Evolutionary conservation across 2,797 vertebrate species (phyloP).

Genomic region (Nyctalus aviator): DNA sequence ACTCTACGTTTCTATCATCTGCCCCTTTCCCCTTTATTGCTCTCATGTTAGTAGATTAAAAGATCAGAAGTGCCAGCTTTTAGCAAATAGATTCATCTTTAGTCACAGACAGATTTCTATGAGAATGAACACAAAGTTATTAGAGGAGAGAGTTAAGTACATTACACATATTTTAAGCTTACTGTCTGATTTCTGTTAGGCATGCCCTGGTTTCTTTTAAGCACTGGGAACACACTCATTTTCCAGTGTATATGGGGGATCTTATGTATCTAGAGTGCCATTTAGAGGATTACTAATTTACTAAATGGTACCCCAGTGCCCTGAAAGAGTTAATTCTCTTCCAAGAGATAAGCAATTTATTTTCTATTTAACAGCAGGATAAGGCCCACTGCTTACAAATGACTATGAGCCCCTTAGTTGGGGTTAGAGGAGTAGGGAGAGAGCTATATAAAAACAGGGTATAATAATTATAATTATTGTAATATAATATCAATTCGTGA

Average conservation of each 20-base stretch:
- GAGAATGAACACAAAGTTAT: constrained; percentile 77
- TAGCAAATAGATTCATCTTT: constrained; percentile 79
- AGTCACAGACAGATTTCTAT: constrained; percentile 73
- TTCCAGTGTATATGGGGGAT: constrained; percentile 69
- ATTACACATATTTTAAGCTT: constrained; percentile 66
- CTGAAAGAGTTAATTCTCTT: constrained; percentile 85
- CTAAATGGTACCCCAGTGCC: constrained; percentile 81
- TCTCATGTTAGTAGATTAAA: constrained; percentile 81
- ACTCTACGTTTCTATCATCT: background rate
- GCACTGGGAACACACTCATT: constrained; percentile 73
- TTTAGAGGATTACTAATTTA: constrained; percentile 82
- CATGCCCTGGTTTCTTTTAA: constrained; percentile 82
- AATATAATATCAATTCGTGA: constrained; percentile 34
- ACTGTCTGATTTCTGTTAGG: constrained; percentile 75
- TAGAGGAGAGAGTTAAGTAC: constrained; percentile 63
- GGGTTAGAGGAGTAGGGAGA: background rate
- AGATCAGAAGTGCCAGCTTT: constrained; percentile 80
- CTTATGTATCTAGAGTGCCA: constrained; percentile 70
- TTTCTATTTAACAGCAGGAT: constrained; percentile 81
- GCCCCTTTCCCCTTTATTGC: constrained; percentile 59
- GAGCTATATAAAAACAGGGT: constrained; percentile 64
- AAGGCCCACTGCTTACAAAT: constrained; percentile 78
- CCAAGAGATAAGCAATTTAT: constrained; percentile 81
- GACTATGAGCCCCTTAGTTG: constrained; percentile 48
- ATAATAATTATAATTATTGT: constrained; percentile 69